Conservation (phyloP, 2,797 vertebrate species). For the Percopsis omiscomaycus region DNA sequence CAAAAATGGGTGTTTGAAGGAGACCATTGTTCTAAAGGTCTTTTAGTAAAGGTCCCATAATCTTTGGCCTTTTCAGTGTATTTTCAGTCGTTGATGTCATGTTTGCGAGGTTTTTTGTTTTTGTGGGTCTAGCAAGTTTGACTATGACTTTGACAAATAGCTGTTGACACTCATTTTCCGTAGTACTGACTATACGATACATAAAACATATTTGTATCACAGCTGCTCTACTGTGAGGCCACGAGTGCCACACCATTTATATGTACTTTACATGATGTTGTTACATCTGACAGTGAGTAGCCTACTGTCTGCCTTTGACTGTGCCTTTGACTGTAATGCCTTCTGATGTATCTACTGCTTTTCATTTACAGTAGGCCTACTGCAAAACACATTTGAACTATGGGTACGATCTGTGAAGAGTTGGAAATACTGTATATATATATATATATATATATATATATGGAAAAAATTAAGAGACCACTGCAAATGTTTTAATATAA, state of each 20-base stretch:
- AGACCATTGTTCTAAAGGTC: too few species aligned
- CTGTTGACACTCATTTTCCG: too few species aligned
- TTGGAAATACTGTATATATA: slow-evolving; percentile 19
- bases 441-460: too few species aligned
- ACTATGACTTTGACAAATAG: too few species aligned
- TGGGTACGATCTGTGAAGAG: slow-evolving; percentile 27
- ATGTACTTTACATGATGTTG: slow-evolving; percentile 38
- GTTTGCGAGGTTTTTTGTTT: too few species aligned
- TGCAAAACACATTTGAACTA: slow-evolving; percentile 59
- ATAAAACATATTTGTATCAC: slow-evolving; percentile 7
- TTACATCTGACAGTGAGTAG: slow-evolving; percentile 39
- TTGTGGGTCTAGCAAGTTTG: too few species aligned
- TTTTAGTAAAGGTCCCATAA: too few species aligned
- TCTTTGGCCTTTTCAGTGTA: too few species aligned
- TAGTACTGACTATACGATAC: too few species aligned
- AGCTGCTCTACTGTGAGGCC: slow-evolving; percentile 13
- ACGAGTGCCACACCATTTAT: slow-evolving; percentile 30
- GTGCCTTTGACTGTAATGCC: slow-evolving; percentile 56
- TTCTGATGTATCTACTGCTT: slow-evolving; percentile 52
- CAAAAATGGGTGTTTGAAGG: too few species aligned
- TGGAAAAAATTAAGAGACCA: too few species aligned
- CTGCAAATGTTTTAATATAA: neutral
- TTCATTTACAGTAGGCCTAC: slow-evolving; percentile 48
- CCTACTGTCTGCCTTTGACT: slow-evolving; percentile 37
- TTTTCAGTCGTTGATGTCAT: too few species aligned